These are phyloP conservation scores for Eupithecia vulgata DNA, from an alignment of 2,888 invertebrate species.

Conservation along the genomic window DNA sequence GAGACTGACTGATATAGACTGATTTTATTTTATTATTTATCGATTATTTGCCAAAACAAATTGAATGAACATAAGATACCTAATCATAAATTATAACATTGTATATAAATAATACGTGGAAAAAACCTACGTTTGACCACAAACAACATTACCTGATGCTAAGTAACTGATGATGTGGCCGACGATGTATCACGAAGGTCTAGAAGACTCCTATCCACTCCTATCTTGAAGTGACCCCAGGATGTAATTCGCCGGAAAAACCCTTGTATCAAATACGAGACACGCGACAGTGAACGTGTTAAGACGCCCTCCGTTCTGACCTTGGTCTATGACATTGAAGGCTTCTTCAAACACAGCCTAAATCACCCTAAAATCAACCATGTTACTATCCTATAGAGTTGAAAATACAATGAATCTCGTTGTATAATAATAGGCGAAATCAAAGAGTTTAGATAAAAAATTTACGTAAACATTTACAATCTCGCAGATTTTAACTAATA, in stretches of 20 bases:
- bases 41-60: too few relatives aligned
- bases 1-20: too few relatives aligned
- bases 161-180: too few relatives aligned
- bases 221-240: too few relatives aligned
- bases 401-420: neutral
- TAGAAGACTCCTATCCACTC: too few relatives aligned
- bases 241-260: neutral
- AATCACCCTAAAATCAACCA: neutral
- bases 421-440: slow-evolving; percentile 1
- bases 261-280: neutral
- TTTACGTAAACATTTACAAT: neutral
- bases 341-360: slow-evolving; percentile 23
- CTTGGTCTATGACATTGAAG: slow-evolving; percentile 26
- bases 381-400: neutral
- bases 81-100: too few relatives aligned
- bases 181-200: too few relatives aligned
- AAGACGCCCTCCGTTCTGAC: slow-evolving; percentile 10
- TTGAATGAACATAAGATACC: too few relatives aligned
- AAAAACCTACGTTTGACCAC: too few relatives aligned
- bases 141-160: too few relatives aligned
- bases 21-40: too few relatives aligned
- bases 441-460: slow-evolving; percentile 7
- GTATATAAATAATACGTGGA: too few relatives aligned
- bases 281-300: neutral
- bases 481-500: neutral